phyloP scores from a whole-genome alignment of 2,113 vertebrate species.

The Urocolius indicus region DNA sequence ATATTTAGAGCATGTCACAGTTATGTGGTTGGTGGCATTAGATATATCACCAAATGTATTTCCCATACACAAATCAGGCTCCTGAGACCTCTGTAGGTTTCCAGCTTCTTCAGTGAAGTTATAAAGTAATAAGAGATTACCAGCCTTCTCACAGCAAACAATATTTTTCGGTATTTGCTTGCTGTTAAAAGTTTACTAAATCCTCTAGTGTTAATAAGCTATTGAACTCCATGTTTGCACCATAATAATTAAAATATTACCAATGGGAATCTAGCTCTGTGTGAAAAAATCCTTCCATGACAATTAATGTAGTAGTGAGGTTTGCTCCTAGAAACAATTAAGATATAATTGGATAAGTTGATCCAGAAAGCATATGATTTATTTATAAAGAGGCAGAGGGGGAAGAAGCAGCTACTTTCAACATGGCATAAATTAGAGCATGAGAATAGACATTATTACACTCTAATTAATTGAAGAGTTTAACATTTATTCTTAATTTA shows the following conservation, averaged over 20 bases:
- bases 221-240: neutral
- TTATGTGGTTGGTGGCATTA: neutral
- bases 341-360: slow-evolving; percentile 63
- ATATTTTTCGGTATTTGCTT: neutral
- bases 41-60: neutral
- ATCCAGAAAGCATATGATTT: slow-evolving; percentile 67
- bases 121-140: neutral
- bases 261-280: slow-evolving; percentile 2
- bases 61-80: neutral
- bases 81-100: neutral
- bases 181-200: slow-evolving; percentile 9
- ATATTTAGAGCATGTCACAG: neutral
- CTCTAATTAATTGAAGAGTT: slow-evolving; percentile 10
- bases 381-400: slow-evolving; percentile 43
- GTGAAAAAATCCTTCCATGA: slow-evolving; percentile 28
- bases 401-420: neutral
- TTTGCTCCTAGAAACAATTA: slow-evolving; percentile 68
- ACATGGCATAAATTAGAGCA: neutral
- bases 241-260: slow-evolving; percentile 28
- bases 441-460: neutral
- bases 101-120: neutral
- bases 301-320: slow-evolving; percentile 56
- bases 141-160: neutral
- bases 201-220: neutral
- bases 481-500: neutral